Evolutionary conservation across 2,113 vertebrate species (phyloP).

Genomic region (Aplodontia rufa): DNA sequence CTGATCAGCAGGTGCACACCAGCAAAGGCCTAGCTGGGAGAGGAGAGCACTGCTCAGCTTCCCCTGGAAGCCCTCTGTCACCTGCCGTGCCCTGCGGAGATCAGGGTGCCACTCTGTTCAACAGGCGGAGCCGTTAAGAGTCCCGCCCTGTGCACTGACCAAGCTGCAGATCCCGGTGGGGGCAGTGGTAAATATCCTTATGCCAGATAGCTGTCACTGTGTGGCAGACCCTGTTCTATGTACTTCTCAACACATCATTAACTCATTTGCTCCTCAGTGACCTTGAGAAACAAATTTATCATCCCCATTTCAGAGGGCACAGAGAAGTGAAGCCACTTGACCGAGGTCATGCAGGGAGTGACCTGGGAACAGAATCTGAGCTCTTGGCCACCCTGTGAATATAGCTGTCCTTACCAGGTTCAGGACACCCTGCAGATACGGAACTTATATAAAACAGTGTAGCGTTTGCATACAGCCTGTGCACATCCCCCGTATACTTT

Average conservation of each 20-base stretch:
- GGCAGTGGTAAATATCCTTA: fast-evolving
- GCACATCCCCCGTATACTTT: background rate
- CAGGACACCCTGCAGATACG: background rate
- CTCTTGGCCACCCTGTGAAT: background rate
- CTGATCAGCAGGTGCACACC: fast-evolving
- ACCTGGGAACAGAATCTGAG: background rate
- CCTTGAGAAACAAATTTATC: background rate
- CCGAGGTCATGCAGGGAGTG: background rate
- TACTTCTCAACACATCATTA: background rate
- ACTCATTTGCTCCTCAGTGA: background rate
- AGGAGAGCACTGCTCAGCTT: fast-evolving
- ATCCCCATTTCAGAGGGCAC: background rate
- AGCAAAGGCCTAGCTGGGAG: background rate
- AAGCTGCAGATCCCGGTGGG: background rate
- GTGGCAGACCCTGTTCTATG: background rate
- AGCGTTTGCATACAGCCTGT: background rate
- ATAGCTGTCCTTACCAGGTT: background rate
- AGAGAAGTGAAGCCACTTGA: background rate
- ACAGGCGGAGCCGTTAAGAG: background rate
- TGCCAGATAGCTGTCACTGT: too few relatives aligned
- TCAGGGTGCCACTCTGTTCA: background rate
- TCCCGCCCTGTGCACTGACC: fast-evolving
- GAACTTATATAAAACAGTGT: background rate
- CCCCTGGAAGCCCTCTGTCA: background rate
- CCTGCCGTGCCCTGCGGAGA: too few relatives aligned